Conservation (phyloP, 1,140 invertebrate genomes). For the Drosophila nasuta region DNA sequence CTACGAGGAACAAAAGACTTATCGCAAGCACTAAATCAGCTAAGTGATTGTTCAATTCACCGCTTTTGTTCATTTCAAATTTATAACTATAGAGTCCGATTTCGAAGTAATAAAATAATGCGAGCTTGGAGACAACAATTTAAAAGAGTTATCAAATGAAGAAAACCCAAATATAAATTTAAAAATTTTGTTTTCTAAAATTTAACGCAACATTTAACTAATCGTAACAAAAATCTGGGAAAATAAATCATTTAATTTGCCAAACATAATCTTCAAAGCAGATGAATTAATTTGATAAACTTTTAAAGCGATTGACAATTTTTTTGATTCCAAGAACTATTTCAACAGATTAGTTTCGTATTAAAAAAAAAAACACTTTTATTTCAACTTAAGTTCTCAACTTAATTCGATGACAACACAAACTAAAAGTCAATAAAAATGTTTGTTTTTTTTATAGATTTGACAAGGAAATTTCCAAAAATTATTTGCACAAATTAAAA, state of each 20-base stretch:
- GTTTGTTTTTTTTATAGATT: conserved; percentile 6
- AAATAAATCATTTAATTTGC: background rate
- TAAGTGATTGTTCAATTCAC: background rate
- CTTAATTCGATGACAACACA: conserved; percentile 12
- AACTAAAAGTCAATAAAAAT: conserved; percentile 10
- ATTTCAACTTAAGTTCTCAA: conserved; percentile 3
- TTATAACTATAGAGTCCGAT: background rate
- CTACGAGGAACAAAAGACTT: no score
- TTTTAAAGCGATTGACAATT: background rate
- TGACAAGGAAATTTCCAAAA: conserved; percentile 9
- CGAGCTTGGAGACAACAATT: background rate
- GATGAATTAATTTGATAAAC: background rate
- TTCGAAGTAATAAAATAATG: conserved; percentile 1
- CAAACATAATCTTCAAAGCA: background rate
- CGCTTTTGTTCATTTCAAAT: background rate
- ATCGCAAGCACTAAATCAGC: background rate
- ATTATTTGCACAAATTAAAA: conserved; percentile 35
- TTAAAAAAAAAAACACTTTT: conserved; percentile 8
- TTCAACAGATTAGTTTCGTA: conserved; percentile 2
- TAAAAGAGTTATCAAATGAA: background rate
- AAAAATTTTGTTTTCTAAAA: no score
- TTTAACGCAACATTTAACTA: no score
- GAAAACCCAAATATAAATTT: background rate
- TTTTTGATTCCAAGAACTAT: background rate
- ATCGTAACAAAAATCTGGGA: background rate